Evolutionary conservation across 2,888 invertebrate species (phyloP).

Genomic region (Nineta flava): DNA sequence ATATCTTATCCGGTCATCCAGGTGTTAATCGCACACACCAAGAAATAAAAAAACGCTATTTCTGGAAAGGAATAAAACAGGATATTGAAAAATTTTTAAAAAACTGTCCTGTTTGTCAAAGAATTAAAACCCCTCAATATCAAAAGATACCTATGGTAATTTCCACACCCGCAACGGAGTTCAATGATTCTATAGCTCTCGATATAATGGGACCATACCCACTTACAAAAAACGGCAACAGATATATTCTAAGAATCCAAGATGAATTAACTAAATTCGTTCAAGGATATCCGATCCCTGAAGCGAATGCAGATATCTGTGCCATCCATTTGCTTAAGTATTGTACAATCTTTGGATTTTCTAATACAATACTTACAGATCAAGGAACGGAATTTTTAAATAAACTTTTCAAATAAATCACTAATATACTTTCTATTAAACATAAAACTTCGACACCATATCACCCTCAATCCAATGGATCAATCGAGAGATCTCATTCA

Average conservation of each 20-base stretch:
- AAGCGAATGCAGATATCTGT: background rate
- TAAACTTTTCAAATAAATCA: too few relatives aligned
- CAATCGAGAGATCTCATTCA: background rate
- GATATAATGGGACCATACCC: conserved; percentile 15
- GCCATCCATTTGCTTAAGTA: background rate
- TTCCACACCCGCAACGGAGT: conserved; percentile 9
- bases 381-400: background rate
- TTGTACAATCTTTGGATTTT: background rate
- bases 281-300: background rate
- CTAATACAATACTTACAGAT: background rate
- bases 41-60: conserved; percentile 10
- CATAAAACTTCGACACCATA: too few relatives aligned
- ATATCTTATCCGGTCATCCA: conserved; percentile 7
- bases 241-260: conserved; percentile 8
- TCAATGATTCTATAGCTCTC: conserved; percentile 12
- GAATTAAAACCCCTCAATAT: conserved; percentile 5
- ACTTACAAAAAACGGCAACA: conserved; percentile 10
- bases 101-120: conserved; percentile 12
- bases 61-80: conserved; percentile 13
- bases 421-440: too few relatives aligned
- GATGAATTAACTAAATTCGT: background rate
- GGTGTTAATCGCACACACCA: conserved; percentile 9
- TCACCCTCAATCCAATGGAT: background rate
- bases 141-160: conserved; percentile 12
- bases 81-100: conserved; percentile 12